Percentiles rank a stretch among this genome's conserved stretches.
These are phyloP conservation scores for Felis catus DNA, from an alignment of 2,113 vertebrate genomes.

Conservation along the genomic window F.catus_Fca126_mat1.0 CM031425.1:21635501-21636000, in stretches of 20 bases:
- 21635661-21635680: conserved; percentile 78
- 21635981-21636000: not conserved
- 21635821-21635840: not conserved
- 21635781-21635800: conserved; percentile 42
- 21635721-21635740: conserved; percentile 75
- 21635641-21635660: conserved; percentile 77
- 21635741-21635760: conserved; percentile 73
- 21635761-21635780: conserved; percentile 56
- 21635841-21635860: not conserved
- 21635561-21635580: conserved; percentile 66
- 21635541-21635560: not conserved
- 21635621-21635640: not conserved
- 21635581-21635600: not conserved
- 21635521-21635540: not conserved
- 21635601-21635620: not conserved
- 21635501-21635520: conserved; percentile 48
- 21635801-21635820: not conserved
- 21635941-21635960: not conserved
- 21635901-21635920: not conserved
- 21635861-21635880: not conserved
- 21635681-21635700: conserved; percentile 73
- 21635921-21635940: not conserved
- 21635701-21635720: conserved; percentile 77
- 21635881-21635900: not conserved
- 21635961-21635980: not conserved